These are phyloP conservation scores for Rhyacichthys aspro DNA, from an alignment of 2,797 vertebrate genomes.

Conservation along the genomic window DNA sequence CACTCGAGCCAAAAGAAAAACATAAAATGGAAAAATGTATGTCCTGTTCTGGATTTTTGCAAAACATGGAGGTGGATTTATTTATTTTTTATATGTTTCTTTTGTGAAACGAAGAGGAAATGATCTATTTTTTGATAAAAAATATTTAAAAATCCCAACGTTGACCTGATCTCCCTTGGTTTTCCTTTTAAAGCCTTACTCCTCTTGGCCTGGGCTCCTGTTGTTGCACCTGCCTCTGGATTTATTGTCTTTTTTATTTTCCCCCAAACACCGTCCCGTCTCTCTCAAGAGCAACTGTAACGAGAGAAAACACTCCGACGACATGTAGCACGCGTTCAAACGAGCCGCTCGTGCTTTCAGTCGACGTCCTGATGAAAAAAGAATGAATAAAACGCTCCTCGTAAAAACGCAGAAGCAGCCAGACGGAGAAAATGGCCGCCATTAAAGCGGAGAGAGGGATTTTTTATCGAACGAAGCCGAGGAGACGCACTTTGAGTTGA, in stretches of 20 bases:
- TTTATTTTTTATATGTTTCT: no score
- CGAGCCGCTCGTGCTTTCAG: slow-evolving; percentile 28
- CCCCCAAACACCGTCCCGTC: background rate
- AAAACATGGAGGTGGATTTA: no score
- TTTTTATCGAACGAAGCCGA: slow-evolving; percentile 61
- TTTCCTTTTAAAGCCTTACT: background rate
- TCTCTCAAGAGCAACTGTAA: slow-evolving; percentile 18
- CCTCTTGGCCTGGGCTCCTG: background rate
- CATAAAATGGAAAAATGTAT: no score
- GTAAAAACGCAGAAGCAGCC: slow-evolving; percentile 59
- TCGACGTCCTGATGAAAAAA: slow-evolving; percentile 62
- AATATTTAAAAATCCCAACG: no score
- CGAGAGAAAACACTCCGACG: slow-evolving; percentile 20
- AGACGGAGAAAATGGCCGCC: slow-evolving; percentile 57
- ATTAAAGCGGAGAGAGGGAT: slow-evolving; percentile 47
- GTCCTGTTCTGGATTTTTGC: no score
- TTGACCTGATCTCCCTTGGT: no score
- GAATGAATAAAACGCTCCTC: slow-evolving; percentile 52
- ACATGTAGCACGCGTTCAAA: slow-evolving; percentile 26
- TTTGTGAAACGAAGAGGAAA: no score
- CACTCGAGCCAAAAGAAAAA: no score
- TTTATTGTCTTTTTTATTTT: no score
- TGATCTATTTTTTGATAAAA: no score
- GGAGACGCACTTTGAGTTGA: slow-evolving; percentile 29
- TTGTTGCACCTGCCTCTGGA: slow-evolving; percentile 5